phyloP scores from a whole-genome alignment of 2,888 invertebrate genomes.

The Chymomyza fuscimana region DNA sequence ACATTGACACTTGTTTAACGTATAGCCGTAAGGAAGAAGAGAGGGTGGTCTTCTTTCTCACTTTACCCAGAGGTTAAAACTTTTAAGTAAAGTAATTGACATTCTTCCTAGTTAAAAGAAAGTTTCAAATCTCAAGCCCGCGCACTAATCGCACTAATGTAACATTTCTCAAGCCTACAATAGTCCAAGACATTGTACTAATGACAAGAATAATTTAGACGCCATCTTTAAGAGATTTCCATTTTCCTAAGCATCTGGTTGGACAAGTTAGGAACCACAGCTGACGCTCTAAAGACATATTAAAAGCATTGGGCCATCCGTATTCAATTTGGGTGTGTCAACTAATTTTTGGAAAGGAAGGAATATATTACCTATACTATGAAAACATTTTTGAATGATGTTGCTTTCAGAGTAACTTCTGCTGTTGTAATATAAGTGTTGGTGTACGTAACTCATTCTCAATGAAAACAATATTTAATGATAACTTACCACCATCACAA shows the following conservation, averaged over 20 bases:
- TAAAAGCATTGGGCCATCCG: conserved; percentile 31
- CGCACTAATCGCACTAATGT: conserved; percentile 10
- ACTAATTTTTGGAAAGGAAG: neutral
- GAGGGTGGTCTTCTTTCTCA: conserved; percentile 18
- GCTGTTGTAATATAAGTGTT: neutral
- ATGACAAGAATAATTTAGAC: conserved; percentile 65
- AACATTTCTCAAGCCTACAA: conserved; percentile 20
- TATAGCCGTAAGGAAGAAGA: conserved; percentile 7
- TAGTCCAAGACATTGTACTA: conserved; percentile 39
- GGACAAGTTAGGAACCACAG: conserved; percentile 14
- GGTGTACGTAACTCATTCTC: neutral
- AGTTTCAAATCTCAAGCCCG: conserved; percentile 18
- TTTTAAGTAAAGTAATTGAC: conserved; percentile 45
- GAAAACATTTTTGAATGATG: neutral
- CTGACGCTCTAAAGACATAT: conserved; percentile 57
- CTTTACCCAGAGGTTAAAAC: conserved; percentile 32
- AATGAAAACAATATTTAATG: neutral
- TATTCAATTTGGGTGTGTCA: neutral
- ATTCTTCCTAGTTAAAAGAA: conserved; percentile 23
- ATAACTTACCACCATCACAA: conserved; percentile 77
- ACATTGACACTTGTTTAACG: conserved; percentile 61
- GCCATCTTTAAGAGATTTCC: conserved; percentile 41
- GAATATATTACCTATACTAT: neutral
- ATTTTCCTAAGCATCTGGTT: neutral
- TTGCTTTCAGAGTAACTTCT: neutral